phyloP scores from a whole-genome alignment of 2,797 vertebrate species.

The Rhinophrynus dorsalis region DNA sequence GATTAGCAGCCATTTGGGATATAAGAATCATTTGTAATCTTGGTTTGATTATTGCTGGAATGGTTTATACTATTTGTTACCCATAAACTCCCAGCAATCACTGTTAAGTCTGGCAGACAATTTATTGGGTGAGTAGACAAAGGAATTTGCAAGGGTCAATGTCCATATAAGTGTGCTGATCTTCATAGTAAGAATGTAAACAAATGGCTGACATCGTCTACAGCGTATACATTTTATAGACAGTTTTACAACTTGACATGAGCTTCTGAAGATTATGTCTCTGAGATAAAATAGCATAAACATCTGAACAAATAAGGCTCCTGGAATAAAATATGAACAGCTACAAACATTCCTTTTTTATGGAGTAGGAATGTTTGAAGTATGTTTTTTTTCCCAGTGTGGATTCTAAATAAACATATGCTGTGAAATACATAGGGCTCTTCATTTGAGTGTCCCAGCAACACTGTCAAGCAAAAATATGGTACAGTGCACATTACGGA shows the following conservation, averaged over 20 bases:
- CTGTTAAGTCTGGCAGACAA: constrained; percentile 14
- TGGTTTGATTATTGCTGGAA: no score
- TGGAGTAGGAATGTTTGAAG: not conserved
- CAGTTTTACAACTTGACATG: constrained; percentile 29
- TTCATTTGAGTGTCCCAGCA: no score
- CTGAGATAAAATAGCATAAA: not conserved
- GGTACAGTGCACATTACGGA: no score
- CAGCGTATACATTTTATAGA: constrained; percentile 13
- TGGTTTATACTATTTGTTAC: constrained; percentile 12
- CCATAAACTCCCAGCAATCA: not conserved
- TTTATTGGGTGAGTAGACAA: constrained; percentile 3
- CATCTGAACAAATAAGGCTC: not conserved
- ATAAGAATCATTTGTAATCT: no score
- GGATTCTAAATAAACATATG: not conserved
- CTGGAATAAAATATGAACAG: not conserved
- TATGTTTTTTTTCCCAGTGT: not conserved
- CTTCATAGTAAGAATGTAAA: constrained; percentile 29
- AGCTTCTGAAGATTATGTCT: not conserved
- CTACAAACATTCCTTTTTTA: not conserved
- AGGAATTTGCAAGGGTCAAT: constrained; percentile 13
- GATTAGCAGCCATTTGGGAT: no score
- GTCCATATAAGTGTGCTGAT: not conserved
- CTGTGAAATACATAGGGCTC: not conserved
- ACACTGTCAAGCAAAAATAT: no score
- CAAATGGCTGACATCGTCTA: constrained; percentile 14